phyloP scores from a whole-genome alignment of 2,113 vertebrate genomes.

The Oreochromis niloticus region DNA sequence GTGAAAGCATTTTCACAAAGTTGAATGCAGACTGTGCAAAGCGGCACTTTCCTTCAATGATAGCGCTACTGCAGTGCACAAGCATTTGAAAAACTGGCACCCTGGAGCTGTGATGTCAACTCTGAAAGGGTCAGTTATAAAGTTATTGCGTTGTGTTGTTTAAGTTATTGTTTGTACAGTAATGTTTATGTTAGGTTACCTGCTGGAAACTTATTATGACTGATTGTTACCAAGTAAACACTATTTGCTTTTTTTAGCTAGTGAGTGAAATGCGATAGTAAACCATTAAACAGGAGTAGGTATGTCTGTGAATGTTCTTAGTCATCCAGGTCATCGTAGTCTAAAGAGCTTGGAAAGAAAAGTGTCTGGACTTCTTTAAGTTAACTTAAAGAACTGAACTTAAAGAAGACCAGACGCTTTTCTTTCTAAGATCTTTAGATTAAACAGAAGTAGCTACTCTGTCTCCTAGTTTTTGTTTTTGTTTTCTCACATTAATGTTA shows the following conservation, averaged over 20 bases:
- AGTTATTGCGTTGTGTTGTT: too few species aligned
- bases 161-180: neutral
- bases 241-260: neutral
- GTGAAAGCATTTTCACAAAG: neutral
- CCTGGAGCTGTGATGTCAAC: neutral
- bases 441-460: neutral
- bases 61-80: neutral
- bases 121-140: neutral
- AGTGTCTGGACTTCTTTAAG: neutral
- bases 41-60: neutral
- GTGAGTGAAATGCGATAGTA: neutral
- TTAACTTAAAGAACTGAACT: neutral
- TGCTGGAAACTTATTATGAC: neutral
- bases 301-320: neutral
- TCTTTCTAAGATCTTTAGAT: neutral
- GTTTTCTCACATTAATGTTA: neutral
- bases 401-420: neutral
- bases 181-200: neutral
- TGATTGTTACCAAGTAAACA: neutral
- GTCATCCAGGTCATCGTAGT: neutral
- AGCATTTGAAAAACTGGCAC: neutral
- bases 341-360: neutral
- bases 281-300: neutral
- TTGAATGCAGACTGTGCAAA: neutral
- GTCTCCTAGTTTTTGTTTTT: neutral